Evolutionary conservation across 53 echinoderm and acorn worm species (phyloP), one percentile per base, ranked within the genome.

Genomic region (Echinarachnius parma): DNA sequence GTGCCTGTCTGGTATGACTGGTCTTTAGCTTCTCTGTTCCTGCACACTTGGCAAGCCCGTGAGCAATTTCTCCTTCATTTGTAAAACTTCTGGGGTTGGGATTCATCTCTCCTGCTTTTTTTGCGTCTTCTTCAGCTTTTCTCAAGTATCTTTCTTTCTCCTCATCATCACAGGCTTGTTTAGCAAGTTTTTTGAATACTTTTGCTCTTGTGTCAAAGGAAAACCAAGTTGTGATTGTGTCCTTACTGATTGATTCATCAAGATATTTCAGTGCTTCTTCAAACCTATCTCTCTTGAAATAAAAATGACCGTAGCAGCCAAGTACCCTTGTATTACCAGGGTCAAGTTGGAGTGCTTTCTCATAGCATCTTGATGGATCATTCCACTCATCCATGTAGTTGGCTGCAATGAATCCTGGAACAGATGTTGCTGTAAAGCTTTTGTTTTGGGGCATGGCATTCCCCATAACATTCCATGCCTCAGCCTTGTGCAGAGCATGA

Each of bases 381-480:
- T 57, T 5, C 74, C 74, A 70, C 15, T 72, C 54, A 25, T 2
- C 16, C 15, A 1, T 15, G 57, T 72, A 72, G 0, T 35, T 27
- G 0, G 24, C 27, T 0, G 4, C 10, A 4, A 72, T 56, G 28
- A 72, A 72, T 8, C 21, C 0, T 15, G 70, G 57, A 2, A 56
- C 28, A 24, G 26, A 39, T 18, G 0, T 4, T 16, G 9, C 0
- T n/a, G 1, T 9, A 15, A 24, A 7, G 4, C 9, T 3, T 2
- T 9, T 7, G 23, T 54, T 44, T 7, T 37, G 34, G 2, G 42
- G 35, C 1, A 55, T 20, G 4, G 74, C 74, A 70, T 54, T 70
- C 15, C 57, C 74, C 4, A 72, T 25, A 57, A 72, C 74, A 37
- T 37, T 1, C 74, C 74, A 72, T 3, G 74, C 57, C 28, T 72